Conservation (phyloP, 2,888 invertebrate genomes). For the Drosophila multiciliata region DNA sequence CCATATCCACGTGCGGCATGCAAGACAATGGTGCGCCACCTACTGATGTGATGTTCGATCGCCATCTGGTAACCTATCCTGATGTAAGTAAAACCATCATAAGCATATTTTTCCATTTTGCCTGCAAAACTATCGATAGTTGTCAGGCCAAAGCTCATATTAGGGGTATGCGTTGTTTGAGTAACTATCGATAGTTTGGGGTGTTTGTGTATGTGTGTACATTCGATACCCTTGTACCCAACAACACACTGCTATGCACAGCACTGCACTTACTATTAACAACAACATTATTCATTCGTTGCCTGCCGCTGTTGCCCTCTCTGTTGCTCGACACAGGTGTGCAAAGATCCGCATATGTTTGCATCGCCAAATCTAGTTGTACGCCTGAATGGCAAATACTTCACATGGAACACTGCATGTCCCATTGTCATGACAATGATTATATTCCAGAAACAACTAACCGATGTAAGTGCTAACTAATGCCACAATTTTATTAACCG, state of each 20-base stretch:
- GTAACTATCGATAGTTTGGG: slow-evolving; percentile 27
- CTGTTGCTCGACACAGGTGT: slow-evolving; percentile 83
- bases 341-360: slow-evolving; percentile 90
- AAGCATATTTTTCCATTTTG: background rate
- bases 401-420: slow-evolving; percentile 96
- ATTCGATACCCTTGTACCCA: slow-evolving; percentile 30
- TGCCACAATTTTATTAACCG: background rate
- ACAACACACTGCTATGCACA: slow-evolving; percentile 25
- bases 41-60: slow-evolving; percentile 87
- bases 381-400: slow-evolving; percentile 93
- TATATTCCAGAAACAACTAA: slow-evolving; percentile 93
- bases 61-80: slow-evolving; percentile 86
- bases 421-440: slow-evolving; percentile 95
- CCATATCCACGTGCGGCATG: slow-evolving; percentile 92
- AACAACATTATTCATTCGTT: slow-evolving; percentile 29
- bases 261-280: slow-evolving; percentile 28
- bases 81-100: slow-evolving; percentile 83
- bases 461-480: slow-evolving; percentile 87
- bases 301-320: slow-evolving; percentile 18
- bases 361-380: slow-evolving; percentile 94
- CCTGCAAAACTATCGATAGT: slow-evolving; percentile 26
- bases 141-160: background rate
- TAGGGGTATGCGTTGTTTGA: background rate
- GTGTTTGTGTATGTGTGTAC: slow-evolving; percentile 20
- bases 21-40: slow-evolving; percentile 87